Percentiles rank a stretch among this genome's conserved stretches.
phyloP scores from a whole-genome alignment of 1,140 invertebrate genomes.

The Tribolium madens region DNA sequence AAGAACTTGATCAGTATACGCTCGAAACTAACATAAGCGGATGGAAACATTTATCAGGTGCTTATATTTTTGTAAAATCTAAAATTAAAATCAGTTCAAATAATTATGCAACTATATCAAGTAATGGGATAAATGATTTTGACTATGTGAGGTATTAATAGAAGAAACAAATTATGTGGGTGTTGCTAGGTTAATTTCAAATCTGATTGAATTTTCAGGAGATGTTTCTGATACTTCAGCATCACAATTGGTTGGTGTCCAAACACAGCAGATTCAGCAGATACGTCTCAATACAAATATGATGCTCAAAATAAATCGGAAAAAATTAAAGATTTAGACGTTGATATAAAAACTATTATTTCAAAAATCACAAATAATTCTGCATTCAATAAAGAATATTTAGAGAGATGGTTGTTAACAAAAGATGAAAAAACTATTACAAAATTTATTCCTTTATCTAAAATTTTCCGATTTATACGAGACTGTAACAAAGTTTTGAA shows the following conservation, averaged over 20 bases:
- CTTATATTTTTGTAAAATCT: constrained; percentile 44
- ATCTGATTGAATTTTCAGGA: constrained; percentile 47
- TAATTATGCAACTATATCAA: constrained; percentile 41
- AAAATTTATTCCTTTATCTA: constrained; percentile 21
- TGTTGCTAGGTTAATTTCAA: constrained; percentile 45
- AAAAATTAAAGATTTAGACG: constrained; percentile 39
- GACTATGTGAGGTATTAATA: constrained; percentile 38
- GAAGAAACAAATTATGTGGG: constrained; percentile 47
- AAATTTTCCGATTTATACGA: constrained; percentile 16
- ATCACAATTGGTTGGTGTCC: constrained; percentile 42
- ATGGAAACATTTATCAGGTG: constrained; percentile 48
- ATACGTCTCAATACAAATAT: constrained; percentile 40
- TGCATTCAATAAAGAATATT: constrained; percentile 17
- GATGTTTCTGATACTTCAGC: constrained; percentile 45
- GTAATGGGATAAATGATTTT: constrained; percentile 39
- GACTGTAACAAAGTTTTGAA: constrained; percentile 34
- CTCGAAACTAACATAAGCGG: constrained; percentile 43
- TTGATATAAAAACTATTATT: constrained; percentile 36
- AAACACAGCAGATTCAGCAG: constrained; percentile 44
- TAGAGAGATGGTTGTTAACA: constrained; percentile 19
- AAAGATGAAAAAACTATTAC: constrained; percentile 21
- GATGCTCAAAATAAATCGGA: constrained; percentile 28
- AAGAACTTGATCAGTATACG: constrained; percentile 47
- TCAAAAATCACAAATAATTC: constrained; percentile 24
- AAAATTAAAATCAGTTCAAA: constrained; percentile 42